Evolutionary conservation across 2,888 invertebrate genomes (phyloP).

Genomic region (Megastigmus dorsalis): DNA sequence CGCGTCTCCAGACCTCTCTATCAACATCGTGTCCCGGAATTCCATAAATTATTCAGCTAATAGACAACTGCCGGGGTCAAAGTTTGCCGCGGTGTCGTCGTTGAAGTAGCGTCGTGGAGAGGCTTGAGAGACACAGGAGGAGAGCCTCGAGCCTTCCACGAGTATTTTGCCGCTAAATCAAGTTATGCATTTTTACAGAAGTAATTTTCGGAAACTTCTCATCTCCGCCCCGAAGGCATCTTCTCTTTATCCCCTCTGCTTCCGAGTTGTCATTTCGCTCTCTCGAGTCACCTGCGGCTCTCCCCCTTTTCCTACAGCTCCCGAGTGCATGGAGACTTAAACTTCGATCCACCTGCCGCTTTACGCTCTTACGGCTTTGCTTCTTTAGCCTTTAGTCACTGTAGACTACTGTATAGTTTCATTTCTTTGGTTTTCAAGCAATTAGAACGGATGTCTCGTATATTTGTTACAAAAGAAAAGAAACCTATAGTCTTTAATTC

Average conservation of each 20-base stretch:
- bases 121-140: not conserved
- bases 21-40: constrained; percentile 10
- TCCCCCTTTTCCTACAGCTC: not conserved
- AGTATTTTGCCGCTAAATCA: constrained; percentile 55
- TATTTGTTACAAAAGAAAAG: no score
- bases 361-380: not conserved
- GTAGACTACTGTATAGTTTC: no score
- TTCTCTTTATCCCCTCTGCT: not conserved
- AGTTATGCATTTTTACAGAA: constrained; percentile 59
- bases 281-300: constrained; percentile 41
- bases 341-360: constrained; percentile 14
- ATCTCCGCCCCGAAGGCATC: constrained; percentile 22
- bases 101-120: no score
- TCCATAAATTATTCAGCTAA: constrained; percentile 45
- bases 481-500: no score
- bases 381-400: no score
- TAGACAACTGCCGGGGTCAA: constrained; percentile 37
- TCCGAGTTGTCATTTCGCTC: no score
- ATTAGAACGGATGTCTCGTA: no score
- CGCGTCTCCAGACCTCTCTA: not conserved
- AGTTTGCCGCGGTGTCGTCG: constrained; percentile 16
- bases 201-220: constrained; percentile 57
- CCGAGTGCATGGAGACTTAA: no score
- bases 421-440: no score
- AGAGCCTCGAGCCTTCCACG: not conserved